Percentiles rank a stretch among this genome's conserved stretches.
phyloP scores from a whole-genome alignment of 2,113 vertebrate species.

The Rhinogobius similis region DNA sequence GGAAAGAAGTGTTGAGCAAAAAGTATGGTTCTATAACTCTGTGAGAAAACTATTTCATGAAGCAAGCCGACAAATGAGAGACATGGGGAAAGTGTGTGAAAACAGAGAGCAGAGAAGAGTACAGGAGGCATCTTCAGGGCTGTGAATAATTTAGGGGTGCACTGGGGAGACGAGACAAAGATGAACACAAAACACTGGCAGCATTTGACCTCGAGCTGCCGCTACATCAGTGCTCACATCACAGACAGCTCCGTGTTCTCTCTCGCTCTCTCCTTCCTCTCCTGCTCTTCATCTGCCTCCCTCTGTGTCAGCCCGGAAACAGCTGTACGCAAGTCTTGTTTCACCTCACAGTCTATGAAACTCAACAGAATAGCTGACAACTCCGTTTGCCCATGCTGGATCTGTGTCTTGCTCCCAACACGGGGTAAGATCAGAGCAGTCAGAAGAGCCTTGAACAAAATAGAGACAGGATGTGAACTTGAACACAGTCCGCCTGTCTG shows the following conservation, averaged over 20 bases:
- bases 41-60: constrained; percentile 58
- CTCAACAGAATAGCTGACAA: constrained; percentile 73
- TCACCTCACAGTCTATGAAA: constrained; percentile 72
- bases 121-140: constrained; percentile 66
- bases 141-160: constrained; percentile 80
- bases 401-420: constrained; percentile 29
- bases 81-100: constrained; percentile 47
- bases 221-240: constrained; percentile 74
- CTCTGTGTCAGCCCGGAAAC: constrained; percentile 70
- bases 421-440: constrained; percentile 23
- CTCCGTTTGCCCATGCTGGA: constrained; percentile 56
- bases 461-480: background rate
- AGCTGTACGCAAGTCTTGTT: constrained; percentile 74
- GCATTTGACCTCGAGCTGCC: constrained; percentile 77
- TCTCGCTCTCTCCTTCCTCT: constrained; percentile 35
- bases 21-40: constrained; percentile 22
- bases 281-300: constrained; percentile 65
- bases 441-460: constrained; percentile 20
- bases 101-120: constrained; percentile 28
- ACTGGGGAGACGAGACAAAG: constrained; percentile 75
- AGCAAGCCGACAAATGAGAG: constrained; percentile 62
- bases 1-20: constrained; percentile 22
- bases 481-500: no score
- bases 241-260: constrained; percentile 50
- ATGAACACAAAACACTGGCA: constrained; percentile 79